A percentile compares a stretch with the other conserved stretches of the same genome.
phyloP scores from a whole-genome alignment of 2,797 vertebrate genomes.

The Smutsia gigantea region DNA sequence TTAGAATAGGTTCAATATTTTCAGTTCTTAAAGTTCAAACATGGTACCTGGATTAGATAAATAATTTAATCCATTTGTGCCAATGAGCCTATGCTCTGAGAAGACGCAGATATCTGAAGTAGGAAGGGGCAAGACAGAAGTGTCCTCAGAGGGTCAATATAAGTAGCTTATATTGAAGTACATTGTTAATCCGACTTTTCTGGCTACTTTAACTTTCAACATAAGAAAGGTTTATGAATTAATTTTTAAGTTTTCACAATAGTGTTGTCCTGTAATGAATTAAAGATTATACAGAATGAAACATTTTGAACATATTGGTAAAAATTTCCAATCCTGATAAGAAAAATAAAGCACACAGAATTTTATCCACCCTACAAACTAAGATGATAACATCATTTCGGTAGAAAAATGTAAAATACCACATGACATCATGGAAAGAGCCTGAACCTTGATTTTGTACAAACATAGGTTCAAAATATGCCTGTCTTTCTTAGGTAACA shows the following conservation, averaged over 20 bases:
- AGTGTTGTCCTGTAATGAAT: not conserved
- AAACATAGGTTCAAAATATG: not conserved
- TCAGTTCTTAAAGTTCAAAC: slow-evolving; percentile 2
- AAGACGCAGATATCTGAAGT: not conserved
- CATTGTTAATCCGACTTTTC: not conserved
- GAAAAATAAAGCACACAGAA: not conserved
- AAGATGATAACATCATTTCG: not conserved
- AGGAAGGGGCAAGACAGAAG: not conserved
- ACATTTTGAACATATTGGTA: not conserved
- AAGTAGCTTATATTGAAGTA: not conserved
- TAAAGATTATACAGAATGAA: not conserved
- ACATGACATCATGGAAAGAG: not conserved
- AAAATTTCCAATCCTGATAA: not conserved
- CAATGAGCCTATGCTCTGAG: not conserved
- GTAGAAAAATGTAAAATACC: not conserved
- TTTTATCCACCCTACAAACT: not conserved
- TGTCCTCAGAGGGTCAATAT: not conserved
- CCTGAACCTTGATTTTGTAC: not conserved
- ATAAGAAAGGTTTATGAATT: not conserved
- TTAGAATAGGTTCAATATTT: not conserved
- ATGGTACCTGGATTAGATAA: not conserved
- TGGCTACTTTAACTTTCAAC: not conserved
- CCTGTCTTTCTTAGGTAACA: not conserved
- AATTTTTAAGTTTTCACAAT: not conserved
- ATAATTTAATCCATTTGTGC: not conserved